Percentiles rank a stretch among this genome's conserved stretches.
Conservation (phyloP, 2,888 invertebrate genomes). For the Epinotia bilunana region DNA sequence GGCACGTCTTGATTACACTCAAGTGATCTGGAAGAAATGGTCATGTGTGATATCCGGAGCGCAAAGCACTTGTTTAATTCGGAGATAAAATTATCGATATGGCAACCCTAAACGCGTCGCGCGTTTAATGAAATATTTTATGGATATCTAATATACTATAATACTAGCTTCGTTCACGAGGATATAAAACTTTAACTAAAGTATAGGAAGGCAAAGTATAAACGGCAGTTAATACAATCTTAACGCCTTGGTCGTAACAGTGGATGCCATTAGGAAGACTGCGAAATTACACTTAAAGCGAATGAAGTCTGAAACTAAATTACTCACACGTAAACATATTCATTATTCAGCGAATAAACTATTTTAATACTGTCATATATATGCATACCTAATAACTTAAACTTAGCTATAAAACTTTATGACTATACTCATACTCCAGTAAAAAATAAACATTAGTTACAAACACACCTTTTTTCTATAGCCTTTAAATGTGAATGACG, state of each 20-base stretch:
- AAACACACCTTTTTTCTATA: too few species aligned
- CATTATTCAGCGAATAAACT: background rate
- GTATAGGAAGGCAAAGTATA: conserved; percentile 19
- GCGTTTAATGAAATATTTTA: conserved; percentile 21
- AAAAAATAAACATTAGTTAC: too few species aligned
- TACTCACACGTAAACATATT: background rate
- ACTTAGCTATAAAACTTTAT: background rate
- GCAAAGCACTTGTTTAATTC: background rate
- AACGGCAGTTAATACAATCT: conserved; percentile 18
- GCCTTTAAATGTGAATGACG: too few species aligned
- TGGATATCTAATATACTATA: conserved; percentile 7
- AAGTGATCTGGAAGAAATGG: conserved; percentile 29
- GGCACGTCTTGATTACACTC: conserved; percentile 32
- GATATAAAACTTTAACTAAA: conserved; percentile 21
- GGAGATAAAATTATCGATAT: conserved; percentile 1
- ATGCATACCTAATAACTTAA: background rate
- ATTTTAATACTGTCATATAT: background rate
- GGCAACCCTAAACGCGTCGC: background rate
- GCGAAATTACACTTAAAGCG: conserved; percentile 20
- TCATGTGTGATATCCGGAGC: conserved; percentile 5
- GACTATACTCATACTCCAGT: background rate
- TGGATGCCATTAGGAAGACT: conserved; percentile 17
- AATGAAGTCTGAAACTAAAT: conserved; percentile 5
- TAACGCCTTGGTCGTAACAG: conserved; percentile 21
- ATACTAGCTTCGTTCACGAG: background rate